Conservation (phyloP, 2,888 invertebrate species). For the Coecobrya sp. region DNA sequence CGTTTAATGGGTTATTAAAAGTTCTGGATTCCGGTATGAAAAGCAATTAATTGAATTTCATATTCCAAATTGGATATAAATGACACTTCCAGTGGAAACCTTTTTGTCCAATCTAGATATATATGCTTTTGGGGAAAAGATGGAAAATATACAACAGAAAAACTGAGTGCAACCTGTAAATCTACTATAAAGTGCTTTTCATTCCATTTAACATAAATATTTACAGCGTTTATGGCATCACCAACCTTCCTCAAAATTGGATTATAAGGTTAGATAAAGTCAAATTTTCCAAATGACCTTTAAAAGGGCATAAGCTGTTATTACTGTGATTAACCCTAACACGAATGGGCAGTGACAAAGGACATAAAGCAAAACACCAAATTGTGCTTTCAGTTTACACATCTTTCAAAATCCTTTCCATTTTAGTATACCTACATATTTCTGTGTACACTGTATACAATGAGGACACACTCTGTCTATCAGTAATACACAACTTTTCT, state of each 20-base stretch:
- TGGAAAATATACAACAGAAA: too few relatives aligned
- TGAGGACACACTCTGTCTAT: too few relatives aligned
- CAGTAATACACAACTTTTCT: too few relatives aligned
- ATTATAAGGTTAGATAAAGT: conserved; percentile 32
- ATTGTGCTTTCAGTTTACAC: neutral
- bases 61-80: conserved; percentile 41
- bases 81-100: neutral
- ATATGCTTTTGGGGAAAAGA: too few relatives aligned
- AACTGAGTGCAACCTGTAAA: too few relatives aligned
- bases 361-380: conserved; percentile 10
- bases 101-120: neutral
- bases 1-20: conserved; percentile 12
- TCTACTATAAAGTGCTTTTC: too few relatives aligned
- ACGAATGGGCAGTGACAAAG: conserved; percentile 45
- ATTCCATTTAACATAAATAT: too few relatives aligned
- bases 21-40: neutral
- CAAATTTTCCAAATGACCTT: conserved; percentile 39
- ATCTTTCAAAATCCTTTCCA: neutral
- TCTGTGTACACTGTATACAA: too few relatives aligned
- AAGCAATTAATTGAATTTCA: conserved; percentile 32
- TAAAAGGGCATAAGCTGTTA: neutral
- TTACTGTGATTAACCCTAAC: conserved; percentile 29
- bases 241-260: neutral
- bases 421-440: neutral
- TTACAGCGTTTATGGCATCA: neutral